phyloP scores from a whole-genome alignment of 2,888 invertebrate species.

The Uropetala carovei region DNA sequence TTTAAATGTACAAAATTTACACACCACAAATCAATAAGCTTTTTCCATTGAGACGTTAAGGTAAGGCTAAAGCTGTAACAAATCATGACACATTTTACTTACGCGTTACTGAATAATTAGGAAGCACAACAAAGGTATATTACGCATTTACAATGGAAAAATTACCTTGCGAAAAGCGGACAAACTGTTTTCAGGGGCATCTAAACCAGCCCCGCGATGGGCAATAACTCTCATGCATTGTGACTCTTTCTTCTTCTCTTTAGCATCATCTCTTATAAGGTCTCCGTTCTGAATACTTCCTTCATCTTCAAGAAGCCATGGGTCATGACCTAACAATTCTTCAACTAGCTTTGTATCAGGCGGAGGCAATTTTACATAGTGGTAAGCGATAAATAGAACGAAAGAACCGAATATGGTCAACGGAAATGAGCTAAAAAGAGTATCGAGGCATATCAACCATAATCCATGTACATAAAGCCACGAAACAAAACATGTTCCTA shows the following conservation, averaged over 20 bases:
- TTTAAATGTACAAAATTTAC: too few species aligned
- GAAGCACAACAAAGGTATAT: too few species aligned
- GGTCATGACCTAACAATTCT: slow-evolving; percentile 73
- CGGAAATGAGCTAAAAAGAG: slow-evolving; percentile 66
- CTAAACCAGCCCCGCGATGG: slow-evolving; percentile 85
- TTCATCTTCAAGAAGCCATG: slow-evolving; percentile 67
- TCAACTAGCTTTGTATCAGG: slow-evolving; percentile 70
- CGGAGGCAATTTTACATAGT: slow-evolving; percentile 71
- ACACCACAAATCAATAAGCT: too few species aligned
- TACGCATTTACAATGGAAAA: slow-evolving; percentile 68
- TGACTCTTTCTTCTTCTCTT: slow-evolving; percentile 70
- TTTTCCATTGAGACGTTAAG: too few species aligned
- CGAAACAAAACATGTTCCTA: slow-evolving; percentile 66
- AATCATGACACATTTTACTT: too few species aligned
- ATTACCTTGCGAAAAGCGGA: slow-evolving; percentile 84
- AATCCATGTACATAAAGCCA: slow-evolving; percentile 67
- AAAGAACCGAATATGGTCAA: slow-evolving; percentile 65
- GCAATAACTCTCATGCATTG: slow-evolving; percentile 80
- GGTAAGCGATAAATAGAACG: slow-evolving; percentile 70
- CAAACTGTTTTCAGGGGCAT: slow-evolving; percentile 89
- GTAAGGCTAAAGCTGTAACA: too few species aligned
- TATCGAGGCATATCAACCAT: slow-evolving; percentile 66
- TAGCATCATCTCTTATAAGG: slow-evolving; percentile 66
- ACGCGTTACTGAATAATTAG: too few species aligned
- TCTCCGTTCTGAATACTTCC: background rate